Base-by-base conservation (phyloP, 2,113 vertebrate genomes). In the Proterorhinus semilunaris region DNA sequence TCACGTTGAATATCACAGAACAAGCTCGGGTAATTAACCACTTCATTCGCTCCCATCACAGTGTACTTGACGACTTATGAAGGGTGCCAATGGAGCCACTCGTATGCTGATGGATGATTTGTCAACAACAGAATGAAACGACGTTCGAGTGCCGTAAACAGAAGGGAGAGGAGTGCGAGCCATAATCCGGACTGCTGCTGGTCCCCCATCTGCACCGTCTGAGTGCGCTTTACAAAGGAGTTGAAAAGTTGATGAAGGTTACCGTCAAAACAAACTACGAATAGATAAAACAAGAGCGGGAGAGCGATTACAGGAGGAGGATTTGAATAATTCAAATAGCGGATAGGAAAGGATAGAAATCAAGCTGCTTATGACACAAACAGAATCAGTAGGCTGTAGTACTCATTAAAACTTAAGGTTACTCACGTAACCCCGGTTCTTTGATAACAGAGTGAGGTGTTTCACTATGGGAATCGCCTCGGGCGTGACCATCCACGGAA, bases 21-120 rank as follows among this genome's bases (percentile, higher is more conserved):
- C 48, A 72, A 69, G 54, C n/a, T 15, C 44, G 74, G 68, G 71
- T 77, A 62, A 83, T 78, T 79, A 70, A 62, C 67, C 64, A 66
- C 66, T 62, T 73, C 50, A 54, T 11, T 59, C 69, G 21, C 63
- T 48, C 57, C 9, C 46, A 55, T 65, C 51, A 72, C 62, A 43
- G 11, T 48, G 61, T 67, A 10, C 17, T 59, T 10, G 16, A 72
- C 17, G 12, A 45, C 53, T 16, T 53, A 46, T 42, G 13, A 59
- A 45, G 57, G 59, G 76, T 45, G 45, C 50, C 0, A 66, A 64
- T 59, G 15, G 62, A 12, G 8, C 69, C 47, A 27, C 71, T 57
- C 27, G 15, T 21, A 48, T 43, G 67, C 51, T 13, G 61, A 1
- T 2, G 51, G 58, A n/a, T 58, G 66, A 73, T 81, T 69, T 68